These are phyloP conservation scores for Drosophila suboccidentalis DNA, from an alignment of 2,888 invertebrate species.

Conservation along the genomic window DNA sequence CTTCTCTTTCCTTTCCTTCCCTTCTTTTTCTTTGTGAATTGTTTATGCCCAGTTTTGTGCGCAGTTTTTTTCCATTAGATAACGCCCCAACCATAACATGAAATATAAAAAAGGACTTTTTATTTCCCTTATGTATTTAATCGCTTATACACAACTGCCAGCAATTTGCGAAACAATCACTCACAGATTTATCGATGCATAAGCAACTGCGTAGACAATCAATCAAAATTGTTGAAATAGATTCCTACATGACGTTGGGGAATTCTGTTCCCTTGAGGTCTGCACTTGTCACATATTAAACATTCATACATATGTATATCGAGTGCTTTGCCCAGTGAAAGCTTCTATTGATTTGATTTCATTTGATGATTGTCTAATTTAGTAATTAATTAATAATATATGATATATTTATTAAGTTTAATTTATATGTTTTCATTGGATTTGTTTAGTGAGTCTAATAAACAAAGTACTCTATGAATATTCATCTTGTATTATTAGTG, in stretches of 20 bases:
- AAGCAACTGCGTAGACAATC: slow-evolving; percentile 31
- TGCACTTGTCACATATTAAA: slow-evolving; percentile 16
- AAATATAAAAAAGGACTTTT: too few species aligned
- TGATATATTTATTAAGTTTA: not conserved
- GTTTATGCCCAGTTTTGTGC: slow-evolving; percentile 33
- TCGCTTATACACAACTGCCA: slow-evolving; percentile 14
- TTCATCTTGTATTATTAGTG: too few species aligned
- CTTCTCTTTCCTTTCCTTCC: not conserved
- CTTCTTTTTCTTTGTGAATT: slow-evolving; percentile 37
- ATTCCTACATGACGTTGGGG: not conserved
- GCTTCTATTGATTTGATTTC: not conserved
- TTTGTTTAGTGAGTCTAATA: not conserved
- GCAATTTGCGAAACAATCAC: slow-evolving; percentile 33
- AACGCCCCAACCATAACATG: slow-evolving; percentile 3
- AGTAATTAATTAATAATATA: too few species aligned
- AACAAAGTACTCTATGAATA: too few species aligned
- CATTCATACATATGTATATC: not conserved
- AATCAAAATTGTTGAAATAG: slow-evolving; percentile 38
- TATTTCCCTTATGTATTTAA: too few species aligned
- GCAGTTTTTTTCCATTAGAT: slow-evolving; percentile 21
- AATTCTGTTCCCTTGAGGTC: slow-evolving; percentile 5
- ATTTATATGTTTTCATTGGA: not conserved
- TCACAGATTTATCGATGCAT: slow-evolving; percentile 34
- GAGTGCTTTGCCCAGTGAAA: not conserved
- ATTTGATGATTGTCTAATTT: not conserved